A percentile compares a stretch with the other conserved stretches of the same genome.
Conservation (phyloP, 2,888 invertebrate species). For the Drosophila buzzatii region DNA sequence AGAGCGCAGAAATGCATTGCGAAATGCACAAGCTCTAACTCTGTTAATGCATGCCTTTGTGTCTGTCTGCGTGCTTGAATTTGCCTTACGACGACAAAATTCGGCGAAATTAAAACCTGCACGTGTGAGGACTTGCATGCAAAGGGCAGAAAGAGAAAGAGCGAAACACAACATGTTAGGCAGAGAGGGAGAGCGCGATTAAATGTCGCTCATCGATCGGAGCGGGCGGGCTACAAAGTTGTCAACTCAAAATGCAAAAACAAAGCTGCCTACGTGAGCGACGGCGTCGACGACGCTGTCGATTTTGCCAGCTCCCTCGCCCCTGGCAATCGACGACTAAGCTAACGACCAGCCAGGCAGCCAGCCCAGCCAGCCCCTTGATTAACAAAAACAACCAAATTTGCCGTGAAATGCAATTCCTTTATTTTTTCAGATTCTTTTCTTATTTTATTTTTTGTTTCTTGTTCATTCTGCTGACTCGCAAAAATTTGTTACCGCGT, state of each 20-base stretch:
- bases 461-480: constrained; percentile 68
- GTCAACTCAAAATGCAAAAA: constrained; percentile 70
- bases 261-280: constrained; percentile 77
- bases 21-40: constrained; percentile 43
- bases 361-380: constrained; percentile 39
- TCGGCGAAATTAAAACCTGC: constrained; percentile 56
- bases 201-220: constrained; percentile 49
- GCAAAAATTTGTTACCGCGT: constrained; percentile 74
- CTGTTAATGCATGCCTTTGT: constrained; percentile 11
- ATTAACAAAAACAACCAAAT: constrained; percentile 67
- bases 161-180: background rate
- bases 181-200: constrained; percentile 13
- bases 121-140: constrained; percentile 59
- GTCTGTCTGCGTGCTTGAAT: constrained; percentile 11
- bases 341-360: constrained; percentile 38
- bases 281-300: constrained; percentile 13
- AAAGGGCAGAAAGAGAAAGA: constrained; percentile 3
- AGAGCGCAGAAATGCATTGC: constrained; percentile 43
- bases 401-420: constrained; percentile 79
- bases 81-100: constrained; percentile 38
- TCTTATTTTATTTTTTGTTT: constrained; percentile 37
- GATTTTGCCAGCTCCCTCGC: constrained; percentile 16
- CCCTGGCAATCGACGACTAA: constrained; percentile 36
- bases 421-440: constrained; percentile 60
- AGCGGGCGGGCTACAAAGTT: constrained; percentile 31